Conservation (phyloP, 1,140 invertebrate species). For the Neocloeon triangulifer region DNA sequence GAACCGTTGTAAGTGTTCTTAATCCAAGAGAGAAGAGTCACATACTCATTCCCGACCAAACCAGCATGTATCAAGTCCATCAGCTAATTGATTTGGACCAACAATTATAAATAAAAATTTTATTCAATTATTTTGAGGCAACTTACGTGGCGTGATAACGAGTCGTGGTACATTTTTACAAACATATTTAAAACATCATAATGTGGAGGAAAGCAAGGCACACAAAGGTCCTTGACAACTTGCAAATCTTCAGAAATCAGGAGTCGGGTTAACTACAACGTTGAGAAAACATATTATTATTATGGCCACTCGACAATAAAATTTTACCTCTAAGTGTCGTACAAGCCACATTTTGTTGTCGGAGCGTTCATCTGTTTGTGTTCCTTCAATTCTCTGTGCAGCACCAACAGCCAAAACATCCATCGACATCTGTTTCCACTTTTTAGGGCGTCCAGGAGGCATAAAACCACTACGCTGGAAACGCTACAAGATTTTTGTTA, state of each 20-base stretch:
- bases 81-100: too few relatives aligned
- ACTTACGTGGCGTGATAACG: conserved; percentile 61
- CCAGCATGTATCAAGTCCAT: conserved; percentile 69
- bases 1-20: conserved; percentile 61
- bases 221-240: conserved; percentile 78
- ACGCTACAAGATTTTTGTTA: conserved; percentile 20
- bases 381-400: conserved; percentile 60
- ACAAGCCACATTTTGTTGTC: conserved; percentile 95
- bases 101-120: too few relatives aligned
- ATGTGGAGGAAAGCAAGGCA: conserved; percentile 87
- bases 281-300: neutral
- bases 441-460: conserved; percentile 80
- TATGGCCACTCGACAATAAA: neutral
- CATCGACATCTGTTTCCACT: conserved; percentile 73
- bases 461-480: conserved; percentile 67
- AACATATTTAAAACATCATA: conserved; percentile 84
- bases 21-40: conserved; percentile 82
- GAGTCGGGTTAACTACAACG: too few relatives aligned
- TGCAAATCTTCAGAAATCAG: conserved; percentile 77
- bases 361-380: conserved; percentile 72
- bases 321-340: conserved; percentile 22
- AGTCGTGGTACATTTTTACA: conserved; percentile 82
- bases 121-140: conserved; percentile 5
- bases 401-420: conserved; percentile 68
- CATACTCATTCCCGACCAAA: conserved; percentile 89